A percentile compares a stretch with the other conserved stretches of the same genome.
Evolutionary conservation across 2,888 invertebrate genomes (phyloP).

Genomic region (Eupeodes luniger): DNA sequence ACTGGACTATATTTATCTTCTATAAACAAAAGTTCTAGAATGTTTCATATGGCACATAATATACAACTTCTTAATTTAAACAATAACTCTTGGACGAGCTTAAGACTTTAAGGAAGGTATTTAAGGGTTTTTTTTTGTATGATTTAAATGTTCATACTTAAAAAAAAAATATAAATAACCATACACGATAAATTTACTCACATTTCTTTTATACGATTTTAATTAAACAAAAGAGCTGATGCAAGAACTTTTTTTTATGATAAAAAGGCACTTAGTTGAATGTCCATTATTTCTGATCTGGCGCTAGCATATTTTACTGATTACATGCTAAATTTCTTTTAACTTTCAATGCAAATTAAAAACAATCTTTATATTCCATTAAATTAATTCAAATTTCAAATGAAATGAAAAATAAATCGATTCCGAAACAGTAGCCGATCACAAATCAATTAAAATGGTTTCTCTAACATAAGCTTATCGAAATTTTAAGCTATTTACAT

Average conservation of each 20-base stretch:
- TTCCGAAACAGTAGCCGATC: conserved; percentile 11
- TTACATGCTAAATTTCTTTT: neutral
- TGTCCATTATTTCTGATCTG: neutral
- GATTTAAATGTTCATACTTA: no score
- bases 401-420: neutral
- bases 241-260: neutral
- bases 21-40: no score
- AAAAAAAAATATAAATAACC: neutral
- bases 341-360: neutral
- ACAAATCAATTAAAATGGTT: conserved; percentile 22
- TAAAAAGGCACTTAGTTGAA: neutral
- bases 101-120: no score
- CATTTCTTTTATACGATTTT: neutral
- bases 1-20: no score
- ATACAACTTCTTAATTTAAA: no score
- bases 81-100: no score
- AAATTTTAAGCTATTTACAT: neutral
- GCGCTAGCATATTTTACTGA: neutral
- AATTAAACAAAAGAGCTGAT: conserved; percentile 27
- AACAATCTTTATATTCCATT: no score
- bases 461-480: neutral
- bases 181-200: neutral
- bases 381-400: neutral
- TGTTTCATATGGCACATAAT: no score
- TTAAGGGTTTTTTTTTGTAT: no score